Base-by-base conservation (phyloP, 2,113 vertebrate species). In the Coturnix japonica region DNA sequence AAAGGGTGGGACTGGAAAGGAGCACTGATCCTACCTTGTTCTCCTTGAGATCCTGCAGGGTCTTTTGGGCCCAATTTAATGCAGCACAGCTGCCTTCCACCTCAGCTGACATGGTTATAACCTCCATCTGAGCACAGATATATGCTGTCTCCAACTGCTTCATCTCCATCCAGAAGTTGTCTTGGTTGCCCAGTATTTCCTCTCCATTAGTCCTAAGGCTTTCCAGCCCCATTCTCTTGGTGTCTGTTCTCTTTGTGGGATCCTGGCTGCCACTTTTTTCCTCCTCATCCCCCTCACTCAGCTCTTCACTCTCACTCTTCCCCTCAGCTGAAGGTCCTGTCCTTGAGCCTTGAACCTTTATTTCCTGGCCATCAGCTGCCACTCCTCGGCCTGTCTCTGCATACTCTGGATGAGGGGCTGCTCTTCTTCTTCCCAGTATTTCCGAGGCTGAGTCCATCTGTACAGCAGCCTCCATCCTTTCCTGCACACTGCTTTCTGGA, bases 11-110 rank as follows among this genome's bases (percentile, higher is more conserved):
- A 59, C 18, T 73, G 35, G 22, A 86, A 39, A 31, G 33, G 43
- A 54, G 33, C n/a, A 54, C 22, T 67, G 26, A 30, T 44, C 85
- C 20, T 91, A 96, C 94, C 95, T 93, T 81, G 33, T 95, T 91
- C 35, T 85, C 25, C 37, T 90, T 31, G 1, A 33, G 67, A 47
- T 56, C 76, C 53, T 91, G 28, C 80, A 90, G 18, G 49, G 89
- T 78, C 63, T 35, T 91, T 74, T 90, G 65, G 35, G 43, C 85
- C 82, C 94, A 96, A 46, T 96, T 59, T 77, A 96, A 21, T 0
- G 26, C 85, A 39, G 92, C 77, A 59, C 9, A 1, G 37, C 74
- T 25, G 3, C 92, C 95, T 41, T 94, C 91, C 56, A 94, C 90
- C 71, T 86, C 54, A 71, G 95, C 95, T n/a, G 74, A 69, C 4